phyloP scores from a whole-genome alignment of 1,140 invertebrate species.

The Calliopsis andreniformis region DNA sequence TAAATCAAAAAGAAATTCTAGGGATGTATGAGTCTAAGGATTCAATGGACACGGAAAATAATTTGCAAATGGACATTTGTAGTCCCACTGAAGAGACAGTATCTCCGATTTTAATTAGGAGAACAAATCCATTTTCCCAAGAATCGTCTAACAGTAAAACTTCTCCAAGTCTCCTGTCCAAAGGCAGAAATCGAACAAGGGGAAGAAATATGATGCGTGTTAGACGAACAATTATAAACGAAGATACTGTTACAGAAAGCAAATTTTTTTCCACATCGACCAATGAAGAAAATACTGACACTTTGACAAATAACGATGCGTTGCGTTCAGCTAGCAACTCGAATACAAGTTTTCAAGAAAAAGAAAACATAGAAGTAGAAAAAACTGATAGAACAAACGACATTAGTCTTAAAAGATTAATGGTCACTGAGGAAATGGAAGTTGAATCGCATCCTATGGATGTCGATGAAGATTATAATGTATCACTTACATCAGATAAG shows the following conservation, averaged over 20 bases:
- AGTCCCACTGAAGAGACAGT: conserved; percentile 7
- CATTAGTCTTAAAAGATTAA: background rate
- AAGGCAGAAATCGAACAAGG: conserved; percentile 42
- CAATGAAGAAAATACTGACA: background rate
- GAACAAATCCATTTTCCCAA: conserved; percentile 64
- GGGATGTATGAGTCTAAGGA: conserved; percentile 52
- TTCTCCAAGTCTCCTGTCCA: conserved; percentile 58
- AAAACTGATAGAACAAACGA: background rate
- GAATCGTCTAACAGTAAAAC: conserved; percentile 26
- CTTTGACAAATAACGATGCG: background rate
- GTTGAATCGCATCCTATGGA: background rate
- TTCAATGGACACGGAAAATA: conserved; percentile 11
- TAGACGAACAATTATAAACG: conserved; percentile 52
- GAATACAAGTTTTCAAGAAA: background rate
- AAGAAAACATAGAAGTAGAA: background rate
- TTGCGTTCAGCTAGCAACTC: background rate
- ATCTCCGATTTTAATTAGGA: conserved; percentile 53
- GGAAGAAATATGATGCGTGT: conserved; percentile 51
- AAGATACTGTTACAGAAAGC: conserved; percentile 53
- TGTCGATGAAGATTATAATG: background rate
- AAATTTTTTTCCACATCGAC: conserved; percentile 58
- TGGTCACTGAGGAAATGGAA: background rate
- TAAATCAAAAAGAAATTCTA: conserved; percentile 45
- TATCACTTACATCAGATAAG: conserved; percentile 2
- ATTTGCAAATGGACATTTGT: conserved; percentile 1